Percentiles rank a stretch among this genome's conserved stretches.
Conservation (phyloP, 2,888 invertebrate genomes). For the Eupithecia inturbata region DNA sequence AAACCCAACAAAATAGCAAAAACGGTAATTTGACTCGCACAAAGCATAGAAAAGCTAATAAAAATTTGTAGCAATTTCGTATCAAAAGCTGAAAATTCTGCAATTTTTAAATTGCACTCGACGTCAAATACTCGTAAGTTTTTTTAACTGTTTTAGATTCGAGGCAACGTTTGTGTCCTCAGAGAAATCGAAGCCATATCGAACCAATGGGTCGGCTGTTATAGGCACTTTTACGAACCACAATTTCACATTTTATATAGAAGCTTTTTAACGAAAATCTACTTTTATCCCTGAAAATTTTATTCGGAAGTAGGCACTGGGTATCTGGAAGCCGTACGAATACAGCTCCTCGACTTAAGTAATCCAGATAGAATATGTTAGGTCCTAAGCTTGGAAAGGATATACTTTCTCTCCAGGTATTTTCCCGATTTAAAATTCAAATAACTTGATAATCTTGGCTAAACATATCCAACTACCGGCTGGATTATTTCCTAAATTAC, state of each 20-base stretch:
- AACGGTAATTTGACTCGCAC: conserved; percentile 8
- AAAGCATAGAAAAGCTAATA: conserved; percentile 18
- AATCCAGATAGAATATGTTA: conserved; percentile 33
- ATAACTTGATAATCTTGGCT: conserved; percentile 26
- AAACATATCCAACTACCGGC: conserved; percentile 18
- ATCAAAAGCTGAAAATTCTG: conserved; percentile 25
- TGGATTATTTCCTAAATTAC: conserved; percentile 8
- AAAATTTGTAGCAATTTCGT: conserved; percentile 25
- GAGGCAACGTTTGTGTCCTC: conserved; percentile 27
- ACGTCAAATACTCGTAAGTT: conserved; percentile 18
- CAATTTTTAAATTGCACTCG: conserved; percentile 26
- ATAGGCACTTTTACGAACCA: conserved; percentile 25
- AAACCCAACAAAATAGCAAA: conserved; percentile 17
- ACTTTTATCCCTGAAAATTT: conserved; percentile 28
- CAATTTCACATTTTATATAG: conserved; percentile 26
- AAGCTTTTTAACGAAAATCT: conserved; percentile 16
- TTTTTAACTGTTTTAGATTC: conserved; percentile 24
- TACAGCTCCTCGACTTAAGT: conserved; percentile 22
- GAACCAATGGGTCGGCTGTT: conserved; percentile 30
- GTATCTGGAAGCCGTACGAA: conserved; percentile 26
- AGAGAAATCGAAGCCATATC: conserved; percentile 33
- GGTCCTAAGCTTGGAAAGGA: conserved; percentile 30
- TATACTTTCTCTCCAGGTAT: conserved; percentile 31
- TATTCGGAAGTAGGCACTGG: conserved; percentile 5
- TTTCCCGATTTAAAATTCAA: conserved; percentile 34